These are phyloP conservation scores for Aleiodes testaceus DNA, from an alignment of 2,888 invertebrate genomes.

Conservation along the genomic window DNA sequence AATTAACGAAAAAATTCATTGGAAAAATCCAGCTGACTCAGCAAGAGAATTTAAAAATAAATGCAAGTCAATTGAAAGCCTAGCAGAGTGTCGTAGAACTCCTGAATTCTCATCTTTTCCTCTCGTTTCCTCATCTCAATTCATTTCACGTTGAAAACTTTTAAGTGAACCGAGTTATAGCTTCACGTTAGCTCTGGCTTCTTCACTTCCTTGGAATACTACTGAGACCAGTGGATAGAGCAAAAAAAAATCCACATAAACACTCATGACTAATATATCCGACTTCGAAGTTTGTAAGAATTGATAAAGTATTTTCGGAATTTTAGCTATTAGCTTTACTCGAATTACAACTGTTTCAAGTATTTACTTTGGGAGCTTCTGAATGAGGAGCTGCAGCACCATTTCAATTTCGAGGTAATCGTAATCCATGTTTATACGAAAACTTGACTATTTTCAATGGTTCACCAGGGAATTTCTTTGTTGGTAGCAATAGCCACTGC, in stretches of 20 bases:
- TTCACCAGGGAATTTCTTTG: neutral
- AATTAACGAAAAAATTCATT: too few relatives aligned
- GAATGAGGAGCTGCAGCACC: too few relatives aligned
- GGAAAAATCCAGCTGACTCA: neutral
- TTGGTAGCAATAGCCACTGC: too few relatives aligned
- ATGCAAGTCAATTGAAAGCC: conserved; percentile 13
- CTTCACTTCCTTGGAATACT: conserved; percentile 22
- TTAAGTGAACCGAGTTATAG: conserved; percentile 56
- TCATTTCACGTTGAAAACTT: conserved; percentile 59
- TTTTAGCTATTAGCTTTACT: neutral
- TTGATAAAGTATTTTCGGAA: neutral
- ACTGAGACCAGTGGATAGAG: too few relatives aligned
- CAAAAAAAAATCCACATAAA: conserved; percentile 9
- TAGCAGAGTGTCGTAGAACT: conserved; percentile 8
- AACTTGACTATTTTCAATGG: conserved; percentile 14
- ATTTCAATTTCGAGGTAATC: too few relatives aligned
- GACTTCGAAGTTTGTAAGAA: neutral
- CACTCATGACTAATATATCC: conserved; percentile 6
- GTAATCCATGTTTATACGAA: conserved; percentile 20
- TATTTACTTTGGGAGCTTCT: too few relatives aligned
- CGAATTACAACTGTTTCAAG: too few relatives aligned
- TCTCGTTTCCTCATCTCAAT: conserved; percentile 49
- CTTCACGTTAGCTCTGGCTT: conserved; percentile 16
- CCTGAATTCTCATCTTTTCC: conserved; percentile 2
- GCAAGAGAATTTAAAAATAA: conserved; percentile 28